Conservation (phyloP, 2,113 vertebrate species). For the Herpailurus yagouaroundi region DNA sequence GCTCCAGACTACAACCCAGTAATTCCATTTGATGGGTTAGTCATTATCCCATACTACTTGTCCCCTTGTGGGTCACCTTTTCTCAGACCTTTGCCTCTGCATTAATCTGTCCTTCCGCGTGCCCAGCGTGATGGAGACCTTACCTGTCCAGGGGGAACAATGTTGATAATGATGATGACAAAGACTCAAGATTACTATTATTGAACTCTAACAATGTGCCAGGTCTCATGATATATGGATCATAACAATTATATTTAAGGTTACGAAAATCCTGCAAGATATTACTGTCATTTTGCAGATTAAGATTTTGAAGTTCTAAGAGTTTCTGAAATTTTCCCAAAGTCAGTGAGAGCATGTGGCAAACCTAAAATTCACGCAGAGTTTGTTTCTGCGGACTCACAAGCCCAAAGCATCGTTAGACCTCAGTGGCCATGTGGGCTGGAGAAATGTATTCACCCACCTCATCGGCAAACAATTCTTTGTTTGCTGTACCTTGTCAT, state of each 20-base stretch:
- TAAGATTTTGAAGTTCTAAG: not conserved
- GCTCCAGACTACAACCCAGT: not conserved
- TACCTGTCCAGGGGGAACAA: not conserved
- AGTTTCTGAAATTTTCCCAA: constrained; percentile 13
- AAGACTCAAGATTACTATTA: not conserved
- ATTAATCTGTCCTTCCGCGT: not conserved
- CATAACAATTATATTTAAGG: not conserved
- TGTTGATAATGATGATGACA: not conserved
- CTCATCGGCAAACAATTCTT: not conserved
- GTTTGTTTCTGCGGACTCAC: not conserved
- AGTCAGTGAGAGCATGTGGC: not conserved
- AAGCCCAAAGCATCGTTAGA: not conserved
- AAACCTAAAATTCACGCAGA: not conserved
- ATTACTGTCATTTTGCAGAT: not conserved
- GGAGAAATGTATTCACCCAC: not conserved
- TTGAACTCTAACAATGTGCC: not conserved
- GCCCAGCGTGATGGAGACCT: not conserved
- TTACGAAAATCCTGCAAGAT: not conserved
- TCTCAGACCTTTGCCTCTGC: not conserved
- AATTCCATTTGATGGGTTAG: constrained; percentile 39
- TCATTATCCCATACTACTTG: not conserved
- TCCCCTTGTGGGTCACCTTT: not conserved
- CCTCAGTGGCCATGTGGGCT: not conserved
- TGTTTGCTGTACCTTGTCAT: not conserved
- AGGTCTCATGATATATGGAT: not conserved